Conservation (phyloP, 2,113 vertebrate species). For the Ifrita kowaldi region DNA sequence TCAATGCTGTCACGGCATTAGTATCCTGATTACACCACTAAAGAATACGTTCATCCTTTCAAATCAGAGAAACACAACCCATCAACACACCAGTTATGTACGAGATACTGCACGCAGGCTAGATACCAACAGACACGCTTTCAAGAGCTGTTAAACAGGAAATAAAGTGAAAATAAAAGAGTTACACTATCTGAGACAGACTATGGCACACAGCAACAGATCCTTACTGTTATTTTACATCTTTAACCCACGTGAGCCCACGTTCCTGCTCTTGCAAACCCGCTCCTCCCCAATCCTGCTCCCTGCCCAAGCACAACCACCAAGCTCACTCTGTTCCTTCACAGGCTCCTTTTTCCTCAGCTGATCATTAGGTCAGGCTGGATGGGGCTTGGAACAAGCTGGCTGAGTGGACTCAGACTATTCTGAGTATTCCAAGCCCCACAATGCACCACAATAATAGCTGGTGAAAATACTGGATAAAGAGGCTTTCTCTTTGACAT, state of each 20-base stretch:
- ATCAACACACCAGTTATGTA: not conserved
- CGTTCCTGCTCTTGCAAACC: not conserved
- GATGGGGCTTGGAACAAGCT: not conserved
- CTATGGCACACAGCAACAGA: accelerated
- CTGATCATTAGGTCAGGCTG: not conserved
- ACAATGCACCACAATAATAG: not conserved
- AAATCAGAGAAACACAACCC: not conserved
- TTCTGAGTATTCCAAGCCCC: not conserved
- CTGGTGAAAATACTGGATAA: not conserved
- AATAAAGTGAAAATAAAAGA: not conserved
- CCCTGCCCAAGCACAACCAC: not conserved
- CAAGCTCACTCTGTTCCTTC: not conserved
- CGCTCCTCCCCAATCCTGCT: accelerated
- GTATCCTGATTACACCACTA: not conserved
- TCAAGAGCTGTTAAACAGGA: not conserved
- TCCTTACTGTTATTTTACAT: not conserved
- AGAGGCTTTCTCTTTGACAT: not conserved
- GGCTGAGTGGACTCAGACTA: accelerated
- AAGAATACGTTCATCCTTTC: not conserved
- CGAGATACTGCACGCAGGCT: not conserved
- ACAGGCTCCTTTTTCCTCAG: not conserved
- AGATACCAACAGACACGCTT: not conserved
- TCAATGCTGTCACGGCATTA: not conserved
- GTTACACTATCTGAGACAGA: not conserved
- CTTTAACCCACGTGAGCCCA: not conserved